Percentiles rank a stretch among this genome's conserved stretches.
Evolutionary conservation across 64 coral and sea anemone species (phyloP).

Genomic region (Acropora yongei): DNA sequence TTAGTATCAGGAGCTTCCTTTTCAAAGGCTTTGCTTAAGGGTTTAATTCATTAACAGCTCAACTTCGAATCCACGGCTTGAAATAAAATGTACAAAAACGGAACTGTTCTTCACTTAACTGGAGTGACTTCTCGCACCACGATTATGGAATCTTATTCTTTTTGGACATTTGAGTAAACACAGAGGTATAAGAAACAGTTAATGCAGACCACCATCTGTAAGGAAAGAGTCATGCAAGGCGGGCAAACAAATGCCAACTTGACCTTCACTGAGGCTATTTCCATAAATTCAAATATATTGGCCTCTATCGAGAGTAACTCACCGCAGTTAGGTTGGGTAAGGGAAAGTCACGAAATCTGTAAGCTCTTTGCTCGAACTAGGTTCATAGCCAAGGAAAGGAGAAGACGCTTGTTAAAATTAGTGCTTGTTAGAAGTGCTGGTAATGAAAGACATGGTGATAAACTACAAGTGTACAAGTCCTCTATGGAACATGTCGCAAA

Average conservation of each 20-base stretch:
- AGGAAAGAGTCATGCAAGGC: constrained; percentile 18
- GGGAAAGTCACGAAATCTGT: background rate
- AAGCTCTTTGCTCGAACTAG: background rate
- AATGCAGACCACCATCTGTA: background rate
- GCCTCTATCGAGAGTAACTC: background rate
- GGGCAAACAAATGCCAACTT: constrained; percentile 15
- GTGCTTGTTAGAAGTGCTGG: no score
- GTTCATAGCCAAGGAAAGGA: background rate
- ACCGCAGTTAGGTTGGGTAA: background rate
- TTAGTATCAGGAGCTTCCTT: no score
- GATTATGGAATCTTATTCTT: no score
- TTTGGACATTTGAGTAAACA: background rate
- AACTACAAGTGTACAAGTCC: background rate
- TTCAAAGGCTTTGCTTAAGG: no score
- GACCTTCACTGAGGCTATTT: constrained; percentile 27
- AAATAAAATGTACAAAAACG: no score
- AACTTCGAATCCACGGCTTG: no score
- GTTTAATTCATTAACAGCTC: no score
- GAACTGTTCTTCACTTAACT: no score
- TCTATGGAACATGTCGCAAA: background rate
- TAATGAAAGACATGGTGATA: no score
- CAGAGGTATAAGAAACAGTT: background rate
- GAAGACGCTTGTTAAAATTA: background rate
- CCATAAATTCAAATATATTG: constrained; percentile 47
- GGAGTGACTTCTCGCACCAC: no score